These are phyloP conservation scores for Punctoribates punctum DNA, from an alignment of 2,888 invertebrate genomes.

Conservation along the genomic window DNA sequence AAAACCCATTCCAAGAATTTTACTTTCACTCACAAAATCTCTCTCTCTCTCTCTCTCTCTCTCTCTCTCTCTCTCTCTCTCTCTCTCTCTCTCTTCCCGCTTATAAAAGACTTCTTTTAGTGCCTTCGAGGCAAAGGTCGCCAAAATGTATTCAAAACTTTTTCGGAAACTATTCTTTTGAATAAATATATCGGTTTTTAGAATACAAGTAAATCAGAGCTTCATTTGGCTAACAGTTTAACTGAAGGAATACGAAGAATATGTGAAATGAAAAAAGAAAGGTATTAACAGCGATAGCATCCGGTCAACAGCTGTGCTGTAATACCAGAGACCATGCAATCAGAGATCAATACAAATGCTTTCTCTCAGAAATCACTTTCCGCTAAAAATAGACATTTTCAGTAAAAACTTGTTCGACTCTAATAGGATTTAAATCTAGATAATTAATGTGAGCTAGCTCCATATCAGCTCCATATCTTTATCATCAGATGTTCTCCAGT, in stretches of 20 bases:
- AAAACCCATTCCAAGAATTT: background rate
- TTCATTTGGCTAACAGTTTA: background rate
- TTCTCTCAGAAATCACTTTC: background rate
- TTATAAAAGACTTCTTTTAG: background rate
- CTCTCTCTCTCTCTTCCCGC: no score
- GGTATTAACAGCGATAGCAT: conserved; percentile 24
- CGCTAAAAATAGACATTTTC: conserved; percentile 3
- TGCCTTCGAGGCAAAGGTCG: conserved; percentile 30
- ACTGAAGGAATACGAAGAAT: background rate
- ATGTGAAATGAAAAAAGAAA: conserved; percentile 4
- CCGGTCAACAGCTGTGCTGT: conserved; percentile 19
- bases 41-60: no score
- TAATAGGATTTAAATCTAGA: no score
- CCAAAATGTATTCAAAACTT: conserved; percentile 12
- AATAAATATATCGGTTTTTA: conserved; percentile 28
- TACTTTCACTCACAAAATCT: conserved; percentile 29
- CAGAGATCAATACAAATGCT: background rate
- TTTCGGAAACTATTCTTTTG: background rate
- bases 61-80: background rate
- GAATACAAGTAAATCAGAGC: conserved; percentile 15
- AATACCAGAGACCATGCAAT: background rate
- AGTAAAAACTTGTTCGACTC: no score
- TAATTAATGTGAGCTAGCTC: no score
- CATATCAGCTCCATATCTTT: no score
- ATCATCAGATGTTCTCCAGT: no score